Percentiles rank a stretch among this genome's conserved stretches.
phyloP scores from a whole-genome alignment of 2,797 vertebrate species.

The Microctenopoma stevenorrisi region DNA sequence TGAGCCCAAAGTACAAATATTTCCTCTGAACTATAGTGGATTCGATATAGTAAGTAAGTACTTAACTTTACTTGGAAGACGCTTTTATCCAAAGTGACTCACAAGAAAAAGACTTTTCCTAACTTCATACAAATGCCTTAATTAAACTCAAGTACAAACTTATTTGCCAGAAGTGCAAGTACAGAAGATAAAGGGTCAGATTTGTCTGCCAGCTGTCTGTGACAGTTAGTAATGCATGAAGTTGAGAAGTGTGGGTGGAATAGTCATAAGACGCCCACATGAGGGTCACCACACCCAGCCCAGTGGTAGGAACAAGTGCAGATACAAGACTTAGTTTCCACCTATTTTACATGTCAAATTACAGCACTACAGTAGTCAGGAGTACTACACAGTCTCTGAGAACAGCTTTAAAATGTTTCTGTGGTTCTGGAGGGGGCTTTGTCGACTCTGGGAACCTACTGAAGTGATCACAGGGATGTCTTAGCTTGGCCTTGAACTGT shows the following conservation, averaged over 20 bases:
- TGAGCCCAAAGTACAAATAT: too few relatives aligned
- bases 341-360: conserved; percentile 55
- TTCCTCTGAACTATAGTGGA: too few relatives aligned
- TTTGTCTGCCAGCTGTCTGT: conserved; percentile 4
- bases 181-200: neutral
- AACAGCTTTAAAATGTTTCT: conserved; percentile 41
- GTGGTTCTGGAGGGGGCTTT: conserved; percentile 42
- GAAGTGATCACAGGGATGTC: conserved; percentile 21
- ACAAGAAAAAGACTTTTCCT: too few relatives aligned
- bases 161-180: too few relatives aligned
- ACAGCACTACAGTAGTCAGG: conserved; percentile 29
- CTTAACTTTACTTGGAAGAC: too few relatives aligned
- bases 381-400: conserved; percentile 45
- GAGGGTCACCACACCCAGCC: conserved; percentile 46
- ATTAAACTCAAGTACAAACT: neutral
- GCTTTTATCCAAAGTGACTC: too few relatives aligned
- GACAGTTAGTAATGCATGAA: conserved; percentile 22
- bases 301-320: conserved; percentile 5
- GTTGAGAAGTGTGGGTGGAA: conserved; percentile 34
- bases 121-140: too few relatives aligned
- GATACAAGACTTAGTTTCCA: conserved; percentile 25
- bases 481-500: conserved; percentile 16
- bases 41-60: too few relatives aligned
- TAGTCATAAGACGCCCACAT: conserved; percentile 43
- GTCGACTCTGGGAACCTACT: conserved; percentile 44